A percentile compares a stretch with the other conserved stretches of the same genome.
These are phyloP conservation scores for Gobio occitaniae DNA, from an alignment of 2,797 vertebrate genomes.

Conservation along the genomic window DNA sequence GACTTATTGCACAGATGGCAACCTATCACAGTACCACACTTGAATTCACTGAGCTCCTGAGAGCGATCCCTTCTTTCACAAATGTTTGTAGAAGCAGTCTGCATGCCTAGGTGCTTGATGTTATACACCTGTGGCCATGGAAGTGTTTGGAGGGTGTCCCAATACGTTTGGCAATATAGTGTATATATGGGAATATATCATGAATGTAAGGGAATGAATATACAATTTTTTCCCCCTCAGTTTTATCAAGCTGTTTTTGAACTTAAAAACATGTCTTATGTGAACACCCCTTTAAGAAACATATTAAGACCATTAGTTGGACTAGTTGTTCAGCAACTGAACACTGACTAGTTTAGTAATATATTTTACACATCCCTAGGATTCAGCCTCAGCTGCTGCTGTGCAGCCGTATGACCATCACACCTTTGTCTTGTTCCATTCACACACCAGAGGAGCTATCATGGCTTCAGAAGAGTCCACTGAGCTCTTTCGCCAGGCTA, in stretches of 20 bases:
- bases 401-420: not conserved
- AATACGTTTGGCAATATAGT: too few species aligned
- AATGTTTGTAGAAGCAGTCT: too few species aligned
- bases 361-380: not conserved
- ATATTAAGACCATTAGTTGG: not conserved
- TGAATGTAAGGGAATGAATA: too few species aligned
- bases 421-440: slow-evolving; percentile 34
- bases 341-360: not conserved
- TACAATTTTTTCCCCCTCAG: too few species aligned
- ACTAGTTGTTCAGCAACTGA: not conserved
- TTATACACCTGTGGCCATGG: too few species aligned
- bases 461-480: not conserved
- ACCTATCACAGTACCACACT: too few species aligned
- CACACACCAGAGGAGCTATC: slow-evolving; percentile 18
- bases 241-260: not conserved
- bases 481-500: not conserved
- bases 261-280: not conserved
- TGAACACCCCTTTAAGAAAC: not conserved
- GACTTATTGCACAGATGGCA: too few species aligned
- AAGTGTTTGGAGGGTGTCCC: too few species aligned
- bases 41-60: too few species aligned
- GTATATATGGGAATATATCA: too few species aligned
- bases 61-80: too few species aligned
- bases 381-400: not conserved
- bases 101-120: too few species aligned